Evolutionary conservation across 1,140 invertebrate species (phyloP).

Genomic region (Eueides isabella): DNA sequence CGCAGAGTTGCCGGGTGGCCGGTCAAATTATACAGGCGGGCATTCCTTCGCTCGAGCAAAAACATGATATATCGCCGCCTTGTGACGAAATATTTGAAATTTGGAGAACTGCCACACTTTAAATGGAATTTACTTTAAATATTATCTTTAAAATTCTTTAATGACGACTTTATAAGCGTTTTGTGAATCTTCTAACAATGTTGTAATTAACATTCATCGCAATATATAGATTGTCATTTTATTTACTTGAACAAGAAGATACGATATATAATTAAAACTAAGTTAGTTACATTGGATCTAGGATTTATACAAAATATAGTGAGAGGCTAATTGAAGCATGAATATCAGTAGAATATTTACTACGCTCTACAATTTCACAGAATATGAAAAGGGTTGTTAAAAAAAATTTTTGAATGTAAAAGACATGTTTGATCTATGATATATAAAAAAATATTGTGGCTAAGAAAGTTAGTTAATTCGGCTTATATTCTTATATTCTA

Average conservation of each 20-base stretch:
- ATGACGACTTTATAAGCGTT: conserved; percentile 66
- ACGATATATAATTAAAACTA: too few species aligned
- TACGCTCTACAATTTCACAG: too few species aligned
- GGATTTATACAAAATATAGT: too few species aligned
- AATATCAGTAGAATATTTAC: too few species aligned
- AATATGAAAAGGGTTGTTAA: too few species aligned
- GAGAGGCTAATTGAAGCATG: too few species aligned
- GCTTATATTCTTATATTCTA: too few species aligned
- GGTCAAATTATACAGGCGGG: conserved; percentile 78
- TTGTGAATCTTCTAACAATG: conserved; percentile 31
- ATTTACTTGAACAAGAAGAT: neutral
- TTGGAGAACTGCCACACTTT: conserved; percentile 75
- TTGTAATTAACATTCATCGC: conserved; percentile 22
- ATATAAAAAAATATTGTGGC: too few species aligned
- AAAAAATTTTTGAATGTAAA: too few species aligned
- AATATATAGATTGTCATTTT: neutral
- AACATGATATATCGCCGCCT: conserved; percentile 80
- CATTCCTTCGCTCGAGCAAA: conserved; percentile 74
- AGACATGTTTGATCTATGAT: too few species aligned
- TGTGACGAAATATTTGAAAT: conserved; percentile 81
- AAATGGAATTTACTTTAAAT: conserved; percentile 75
- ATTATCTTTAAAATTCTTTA: conserved; percentile 70
- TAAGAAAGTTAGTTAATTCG: too few species aligned
- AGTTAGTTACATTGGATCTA: too few species aligned
- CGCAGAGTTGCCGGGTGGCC: conserved; percentile 74